Conservation (phyloP, 2,113 vertebrate genomes). For the Indicator indicator region DNA sequence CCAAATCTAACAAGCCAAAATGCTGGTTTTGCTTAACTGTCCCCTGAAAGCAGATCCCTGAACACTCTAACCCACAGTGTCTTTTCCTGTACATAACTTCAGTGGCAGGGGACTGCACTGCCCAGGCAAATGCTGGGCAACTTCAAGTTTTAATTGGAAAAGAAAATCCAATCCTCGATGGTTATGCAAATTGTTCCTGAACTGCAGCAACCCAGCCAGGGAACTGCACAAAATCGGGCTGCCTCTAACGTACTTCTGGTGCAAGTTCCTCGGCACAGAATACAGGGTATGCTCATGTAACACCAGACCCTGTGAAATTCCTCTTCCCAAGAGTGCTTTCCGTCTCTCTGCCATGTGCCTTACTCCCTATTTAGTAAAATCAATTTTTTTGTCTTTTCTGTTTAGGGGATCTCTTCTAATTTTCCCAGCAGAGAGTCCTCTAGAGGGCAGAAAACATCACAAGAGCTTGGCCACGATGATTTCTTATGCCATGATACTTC, state of each 20-base stretch:
- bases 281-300: background rate
- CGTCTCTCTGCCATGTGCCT: no score
- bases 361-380: no score
- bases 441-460: slow-evolving; percentile 32
- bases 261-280: background rate
- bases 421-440: background rate
- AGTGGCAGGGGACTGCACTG: background rate
- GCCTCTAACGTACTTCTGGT: background rate
- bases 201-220: background rate
- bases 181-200: background rate
- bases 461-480: background rate
- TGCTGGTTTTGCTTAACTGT: slow-evolving; percentile 23
- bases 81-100: background rate
- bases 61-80: background rate
- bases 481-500: background rate
- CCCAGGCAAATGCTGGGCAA: background rate
- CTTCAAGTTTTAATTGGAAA: slow-evolving; percentile 12
- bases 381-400: no score
- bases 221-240: background rate
- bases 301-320: background rate
- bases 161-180: background rate
- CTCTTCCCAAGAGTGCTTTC: background rate
- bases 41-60: background rate
- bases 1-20: slow-evolving; percentile 46
- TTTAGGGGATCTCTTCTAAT: no score